Conservation (phyloP, 1,140 invertebrate genomes). For the Samia ricini region DNA sequence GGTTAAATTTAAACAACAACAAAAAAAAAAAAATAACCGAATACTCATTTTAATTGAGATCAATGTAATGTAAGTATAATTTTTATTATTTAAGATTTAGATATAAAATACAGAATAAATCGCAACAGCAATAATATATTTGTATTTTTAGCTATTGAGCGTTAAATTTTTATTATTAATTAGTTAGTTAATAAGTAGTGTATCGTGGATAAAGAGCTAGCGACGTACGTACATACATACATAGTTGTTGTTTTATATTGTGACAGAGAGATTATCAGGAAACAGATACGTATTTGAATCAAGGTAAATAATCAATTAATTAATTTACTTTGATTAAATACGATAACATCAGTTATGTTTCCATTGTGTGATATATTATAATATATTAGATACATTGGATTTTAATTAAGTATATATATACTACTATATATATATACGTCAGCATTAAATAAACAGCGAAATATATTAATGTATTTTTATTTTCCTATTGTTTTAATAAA, state of each 20-base stretch:
- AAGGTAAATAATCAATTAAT: slow-evolving; percentile 5
- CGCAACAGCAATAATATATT: slow-evolving; percentile 77
- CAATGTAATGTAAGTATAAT: slow-evolving; percentile 71
- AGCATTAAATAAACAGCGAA: slow-evolving; percentile 74
- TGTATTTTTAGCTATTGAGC: slow-evolving; percentile 76
- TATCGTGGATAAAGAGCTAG: slow-evolving; percentile 43
- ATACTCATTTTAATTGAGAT: slow-evolving; percentile 75
- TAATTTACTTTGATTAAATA: slow-evolving; percentile 16
- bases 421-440: no score
- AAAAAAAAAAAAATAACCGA: slow-evolving; percentile 45
- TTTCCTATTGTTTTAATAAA: slow-evolving; percentile 13
- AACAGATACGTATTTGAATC: slow-evolving; percentile 24
- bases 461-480: slow-evolving; percentile 40
- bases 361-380: slow-evolving; percentile 69
- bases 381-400: slow-evolving; percentile 61
- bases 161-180: slow-evolving; percentile 74
- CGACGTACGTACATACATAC: no score
- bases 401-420: slow-evolving; percentile 67
- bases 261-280: slow-evolving; percentile 58
- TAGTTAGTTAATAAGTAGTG: slow-evolving; percentile 68
- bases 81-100: slow-evolving; percentile 65
- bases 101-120: slow-evolving; percentile 39
- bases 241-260: slow-evolving; percentile 68
- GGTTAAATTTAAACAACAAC: slow-evolving; percentile 26
- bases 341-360: slow-evolving; percentile 45